Percentiles rank a stretch among this genome's conserved stretches.
These are phyloP conservation scores for Pomatostomus ruficeps DNA, from an alignment of 2,113 vertebrate species.

Conservation along the genomic window DNA sequence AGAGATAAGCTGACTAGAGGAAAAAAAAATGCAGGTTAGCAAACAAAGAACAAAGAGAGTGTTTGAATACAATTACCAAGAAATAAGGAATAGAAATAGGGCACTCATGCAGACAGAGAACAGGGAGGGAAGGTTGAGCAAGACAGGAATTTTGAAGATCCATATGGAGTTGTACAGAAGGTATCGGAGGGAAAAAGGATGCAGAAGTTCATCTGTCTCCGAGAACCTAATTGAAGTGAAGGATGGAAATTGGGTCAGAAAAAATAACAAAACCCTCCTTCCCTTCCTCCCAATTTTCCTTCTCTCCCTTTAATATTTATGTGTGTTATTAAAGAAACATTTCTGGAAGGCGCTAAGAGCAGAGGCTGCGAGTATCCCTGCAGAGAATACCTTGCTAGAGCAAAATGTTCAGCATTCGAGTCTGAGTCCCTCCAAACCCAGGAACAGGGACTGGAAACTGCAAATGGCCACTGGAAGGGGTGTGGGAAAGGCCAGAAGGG, in stretches of 20 bases:
- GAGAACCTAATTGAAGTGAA: constrained; percentile 52
- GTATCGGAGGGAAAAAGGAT: constrained; percentile 1
- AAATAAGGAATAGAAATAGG: constrained; percentile 65
- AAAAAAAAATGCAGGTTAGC: constrained; percentile 57
- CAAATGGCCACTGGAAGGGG: neutral
- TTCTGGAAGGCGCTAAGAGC: constrained; percentile 41
- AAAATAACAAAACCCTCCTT: constrained; percentile 44
- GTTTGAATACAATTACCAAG: constrained; percentile 69
- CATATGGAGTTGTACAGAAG: constrained; percentile 44
- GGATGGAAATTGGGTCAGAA: constrained; percentile 58
- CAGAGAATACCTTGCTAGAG: neutral
- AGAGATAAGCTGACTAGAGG: constrained; percentile 64
- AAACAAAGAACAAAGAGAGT: constrained; percentile 69
- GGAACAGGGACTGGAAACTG: neutral
- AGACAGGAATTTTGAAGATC: constrained; percentile 44
- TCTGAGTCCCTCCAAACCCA: neutral
- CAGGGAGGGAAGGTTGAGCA: constrained; percentile 24
- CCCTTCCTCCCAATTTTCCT: constrained; percentile 24
- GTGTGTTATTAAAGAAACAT: constrained; percentile 62
- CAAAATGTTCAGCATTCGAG: neutral
- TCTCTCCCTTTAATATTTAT: constrained; percentile 60
- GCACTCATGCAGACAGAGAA: constrained; percentile 34
- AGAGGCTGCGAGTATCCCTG: constrained; percentile 18
- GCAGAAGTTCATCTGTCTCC: constrained; percentile 22
- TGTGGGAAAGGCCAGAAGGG: neutral